Base-by-base conservation (phyloP, 2,113 vertebrate genomes). In the Ochotona princeps region DNA sequence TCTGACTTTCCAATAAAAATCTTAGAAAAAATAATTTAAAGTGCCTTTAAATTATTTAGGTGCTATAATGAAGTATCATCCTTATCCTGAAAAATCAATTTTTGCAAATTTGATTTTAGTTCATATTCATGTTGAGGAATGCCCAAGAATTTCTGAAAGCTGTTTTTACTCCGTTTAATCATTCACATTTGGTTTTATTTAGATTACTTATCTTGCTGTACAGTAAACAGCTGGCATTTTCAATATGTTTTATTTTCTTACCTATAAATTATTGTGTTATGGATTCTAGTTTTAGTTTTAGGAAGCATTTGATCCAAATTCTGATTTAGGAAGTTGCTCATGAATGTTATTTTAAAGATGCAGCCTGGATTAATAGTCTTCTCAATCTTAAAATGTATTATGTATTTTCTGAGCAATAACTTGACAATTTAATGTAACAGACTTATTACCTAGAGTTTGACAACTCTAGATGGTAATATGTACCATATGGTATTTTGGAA, bases 31-130 rank as follows among this genome's bases (percentile, higher is more conserved):
- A 44, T 44, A 44, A 44, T 6, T 6, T 44, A 44, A 80, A 89
- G 20, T 93, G 20, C 20, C 35, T 95, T 94, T 54, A 76, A 18
- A 80, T 93, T 93, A 85, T 67, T 95, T 93, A 91, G 17, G 5
- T 92, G 5, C 60, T 49, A 44, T 84, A 90, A 90, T 94, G 80
- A 83, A 0, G 0, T 93, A 86, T 69, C 38, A n/a, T 91, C 92
- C 85, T 88, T 65, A 26, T n/a, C 44, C 70, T 69, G 51, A 79
- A 47, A 91, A 95, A 54, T 80, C 96, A 79, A 73, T 86, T 66
- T 83, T 17, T 0, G 7, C 61, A 51, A 61, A 80, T 89, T 94
- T 92, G 74, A 84, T 83, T 92, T 93, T 82, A n/a, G 28, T 89
- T 20, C 89, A 89, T 89, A 89, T 63, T 92, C 79, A 83, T 94